Conservation (phyloP, 2,113 vertebrate genomes). For the Dipodomys ordii region DNA sequence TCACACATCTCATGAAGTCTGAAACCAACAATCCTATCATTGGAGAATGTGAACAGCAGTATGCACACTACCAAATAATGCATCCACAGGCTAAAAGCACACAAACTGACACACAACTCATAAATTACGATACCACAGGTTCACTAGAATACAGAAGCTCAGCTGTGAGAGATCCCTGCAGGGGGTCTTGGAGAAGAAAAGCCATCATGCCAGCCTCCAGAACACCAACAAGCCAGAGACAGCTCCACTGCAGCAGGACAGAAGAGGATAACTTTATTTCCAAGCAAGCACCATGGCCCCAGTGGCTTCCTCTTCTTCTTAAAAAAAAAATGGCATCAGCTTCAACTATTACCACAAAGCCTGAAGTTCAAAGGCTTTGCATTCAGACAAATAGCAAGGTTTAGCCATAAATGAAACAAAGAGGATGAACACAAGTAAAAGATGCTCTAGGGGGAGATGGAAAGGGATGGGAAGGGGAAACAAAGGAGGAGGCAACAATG, state of each 20-base stretch:
- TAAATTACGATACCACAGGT: background rate
- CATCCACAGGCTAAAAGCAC: background rate
- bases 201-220: slow-evolving; percentile 35
- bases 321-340: slow-evolving; percentile 29
- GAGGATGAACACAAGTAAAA: background rate
- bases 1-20: background rate
- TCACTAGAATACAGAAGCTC: background rate
- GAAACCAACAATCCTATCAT: background rate
- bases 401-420: slow-evolving; percentile 31
- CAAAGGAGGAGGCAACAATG: too few relatives aligned
- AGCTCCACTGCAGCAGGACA: background rate
- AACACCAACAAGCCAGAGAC: slow-evolving; percentile 10
- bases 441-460: background rate
- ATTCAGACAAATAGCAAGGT: slow-evolving; percentile 30
- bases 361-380: slow-evolving; percentile 49
- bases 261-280: background rate
- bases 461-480: too few relatives aligned
- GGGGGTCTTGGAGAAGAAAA: slow-evolving; percentile 1
- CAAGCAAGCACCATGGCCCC: background rate
- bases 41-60: background rate
- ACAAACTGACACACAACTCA: slow-evolving; percentile 5
- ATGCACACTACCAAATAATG: background rate
- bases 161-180: background rate
- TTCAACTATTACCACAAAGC: slow-evolving; percentile 18
- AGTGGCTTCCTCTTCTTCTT: slow-evolving; percentile 45